Percentiles rank a stretch among this genome's conserved stretches.
These are phyloP conservation scores for Amphimedon queenslandica DNA, from an alignment of 37 sponge, comb jelly and placozoan species.

Conservation along the genomic window DNA sequence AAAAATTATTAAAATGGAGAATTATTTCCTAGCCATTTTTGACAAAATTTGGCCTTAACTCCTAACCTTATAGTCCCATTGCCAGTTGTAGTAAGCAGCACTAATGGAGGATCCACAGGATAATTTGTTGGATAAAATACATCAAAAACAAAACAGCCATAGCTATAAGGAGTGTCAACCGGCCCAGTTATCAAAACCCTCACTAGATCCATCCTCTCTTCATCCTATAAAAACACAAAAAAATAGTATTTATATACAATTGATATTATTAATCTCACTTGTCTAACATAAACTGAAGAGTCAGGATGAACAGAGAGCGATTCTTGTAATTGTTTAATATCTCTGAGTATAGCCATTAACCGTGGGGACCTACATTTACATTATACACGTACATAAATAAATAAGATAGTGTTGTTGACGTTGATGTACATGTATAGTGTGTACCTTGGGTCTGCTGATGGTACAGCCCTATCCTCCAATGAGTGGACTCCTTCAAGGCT, in stretches of 20 bases:
- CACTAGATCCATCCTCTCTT: slow-evolving; percentile 85
- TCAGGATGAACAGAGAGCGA: slow-evolving; percentile 75
- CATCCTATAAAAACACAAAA: slow-evolving; percentile 57
- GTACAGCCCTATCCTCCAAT: slow-evolving; percentile 24
- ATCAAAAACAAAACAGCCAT: slow-evolving; percentile 90
- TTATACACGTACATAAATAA: no score
- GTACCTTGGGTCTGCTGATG: slow-evolving; percentile 50
- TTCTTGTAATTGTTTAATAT: slow-evolving; percentile 68
- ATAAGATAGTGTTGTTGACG: no score
- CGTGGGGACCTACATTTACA: slow-evolving; percentile 50
- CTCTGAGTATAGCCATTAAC: slow-evolving; percentile 70
- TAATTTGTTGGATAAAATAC: slow-evolving; percentile 71
- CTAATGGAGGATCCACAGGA: slow-evolving; percentile 80
- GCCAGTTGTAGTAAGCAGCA: slow-evolving; percentile 83
- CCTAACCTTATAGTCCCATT: slow-evolving; percentile 80
- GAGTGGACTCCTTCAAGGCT: slow-evolving; percentile 38
- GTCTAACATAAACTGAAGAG: slow-evolving; percentile 78
- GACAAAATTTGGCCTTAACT: not conserved
- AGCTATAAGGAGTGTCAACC: slow-evolving; percentile 80
- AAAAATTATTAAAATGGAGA: no score
- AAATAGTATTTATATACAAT: slow-evolving; percentile 7
- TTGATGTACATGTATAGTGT: not conserved
- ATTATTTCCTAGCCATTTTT: no score
- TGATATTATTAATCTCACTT: slow-evolving; percentile 23
- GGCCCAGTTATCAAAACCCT: slow-evolving; percentile 88